Evolutionary conservation across 2,113 vertebrate genomes (phyloP).

Genomic region (Anoura caudifer): DNA sequence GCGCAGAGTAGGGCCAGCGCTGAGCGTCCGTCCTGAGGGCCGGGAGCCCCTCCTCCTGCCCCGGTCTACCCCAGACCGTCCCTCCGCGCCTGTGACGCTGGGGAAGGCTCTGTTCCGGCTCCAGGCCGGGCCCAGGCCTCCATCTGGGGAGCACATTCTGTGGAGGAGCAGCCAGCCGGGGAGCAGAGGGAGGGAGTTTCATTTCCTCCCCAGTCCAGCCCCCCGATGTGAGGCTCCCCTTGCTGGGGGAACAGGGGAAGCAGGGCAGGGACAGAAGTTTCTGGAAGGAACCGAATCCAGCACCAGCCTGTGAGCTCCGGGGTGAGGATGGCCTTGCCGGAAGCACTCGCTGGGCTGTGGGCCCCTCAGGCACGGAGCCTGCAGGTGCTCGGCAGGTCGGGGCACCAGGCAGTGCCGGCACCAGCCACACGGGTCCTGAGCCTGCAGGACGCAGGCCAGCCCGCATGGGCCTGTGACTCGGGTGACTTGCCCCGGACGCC

Average conservation of each 20-base stretch:
- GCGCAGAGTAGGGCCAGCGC: background rate
- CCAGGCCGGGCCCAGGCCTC: background rate
- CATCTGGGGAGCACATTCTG: background rate
- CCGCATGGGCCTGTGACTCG: background rate
- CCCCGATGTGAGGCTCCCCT: background rate
- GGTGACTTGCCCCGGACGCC: background rate
- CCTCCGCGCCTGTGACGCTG: no score
- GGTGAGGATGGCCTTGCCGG: background rate
- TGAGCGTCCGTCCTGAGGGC: background rate
- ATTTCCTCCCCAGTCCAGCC: background rate
- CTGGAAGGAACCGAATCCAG: background rate
- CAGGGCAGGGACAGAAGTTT: background rate
- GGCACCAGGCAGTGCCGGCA: background rate
- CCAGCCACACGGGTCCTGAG: background rate
- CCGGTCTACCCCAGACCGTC: no score
- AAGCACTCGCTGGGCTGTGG: fast-evolving
- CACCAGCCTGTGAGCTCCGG: background rate
- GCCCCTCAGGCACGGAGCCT: background rate
- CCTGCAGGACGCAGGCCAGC: background rate
- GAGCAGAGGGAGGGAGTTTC: background rate
- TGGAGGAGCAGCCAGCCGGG: background rate
- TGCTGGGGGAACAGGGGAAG: background rate
- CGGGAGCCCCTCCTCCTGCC: background rate
- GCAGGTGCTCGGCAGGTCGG: background rate
- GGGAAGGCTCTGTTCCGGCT: background rate